These are phyloP conservation scores for Bucco capensis DNA, from an alignment of 2,113 vertebrate species.

Conservation along the genomic window DNA sequence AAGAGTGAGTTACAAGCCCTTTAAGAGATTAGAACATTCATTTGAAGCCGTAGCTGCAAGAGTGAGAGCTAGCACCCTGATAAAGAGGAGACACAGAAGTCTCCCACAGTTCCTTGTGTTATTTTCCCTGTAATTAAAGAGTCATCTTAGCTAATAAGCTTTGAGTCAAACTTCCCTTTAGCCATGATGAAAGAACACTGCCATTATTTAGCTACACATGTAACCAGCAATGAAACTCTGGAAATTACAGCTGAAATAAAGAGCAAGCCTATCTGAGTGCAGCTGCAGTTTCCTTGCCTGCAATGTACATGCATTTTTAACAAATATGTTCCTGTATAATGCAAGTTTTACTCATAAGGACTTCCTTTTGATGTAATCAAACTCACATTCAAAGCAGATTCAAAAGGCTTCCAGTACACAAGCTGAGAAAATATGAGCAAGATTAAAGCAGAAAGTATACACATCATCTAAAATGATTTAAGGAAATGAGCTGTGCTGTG, in stretches of 20 bases:
- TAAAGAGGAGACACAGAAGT: not conserved
- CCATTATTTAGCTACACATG: not conserved
- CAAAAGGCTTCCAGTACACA: not conserved
- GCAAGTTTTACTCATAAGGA: slow-evolving; percentile 1
- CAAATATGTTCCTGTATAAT: not conserved
- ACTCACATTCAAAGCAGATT: slow-evolving; percentile 9
- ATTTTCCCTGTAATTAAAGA: not conserved
- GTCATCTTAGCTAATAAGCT: not conserved
- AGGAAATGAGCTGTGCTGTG: not conserved
- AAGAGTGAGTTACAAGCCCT: not conserved
- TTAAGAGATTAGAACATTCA: not conserved
- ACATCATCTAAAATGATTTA: not conserved
- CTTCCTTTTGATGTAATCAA: slow-evolving; percentile 44
- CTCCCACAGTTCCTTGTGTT: not conserved
- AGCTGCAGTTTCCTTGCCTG: slow-evolving; percentile 8
- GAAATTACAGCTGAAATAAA: slow-evolving; percentile 4
- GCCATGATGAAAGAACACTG: not conserved
- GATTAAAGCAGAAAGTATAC: not conserved
- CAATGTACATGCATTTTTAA: slow-evolving; percentile 2
- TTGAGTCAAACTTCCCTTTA: slow-evolving; percentile 11
- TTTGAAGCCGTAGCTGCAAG: not conserved
- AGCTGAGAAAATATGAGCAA: not conserved
- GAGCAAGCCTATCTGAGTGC: not conserved
- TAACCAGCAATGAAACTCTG: not conserved
- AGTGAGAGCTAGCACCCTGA: not conserved